phyloP scores from a whole-genome alignment of 1,140 invertebrate species.

The Trigoniulus corallinus region DNA sequence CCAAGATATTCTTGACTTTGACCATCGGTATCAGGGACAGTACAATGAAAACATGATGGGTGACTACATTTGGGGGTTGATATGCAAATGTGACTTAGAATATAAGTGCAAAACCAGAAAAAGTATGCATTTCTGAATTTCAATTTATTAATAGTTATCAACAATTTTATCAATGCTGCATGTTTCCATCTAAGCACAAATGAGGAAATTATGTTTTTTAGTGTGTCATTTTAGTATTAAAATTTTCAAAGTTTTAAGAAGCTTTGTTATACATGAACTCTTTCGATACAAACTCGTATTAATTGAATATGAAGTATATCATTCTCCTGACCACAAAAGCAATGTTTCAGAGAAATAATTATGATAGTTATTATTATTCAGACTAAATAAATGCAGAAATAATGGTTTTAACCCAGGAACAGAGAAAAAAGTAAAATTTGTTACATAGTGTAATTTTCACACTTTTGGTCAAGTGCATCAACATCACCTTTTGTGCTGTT shows the following conservation, averaged over 20 bases:
- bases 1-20: slow-evolving; percentile 12
- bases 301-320: slow-evolving; percentile 5
- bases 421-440: too few species aligned
- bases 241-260: neutral
- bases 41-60: slow-evolving; percentile 13
- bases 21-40: slow-evolving; percentile 8
- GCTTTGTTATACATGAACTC: slow-evolving; percentile 7
- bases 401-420: slow-evolving; percentile 8
- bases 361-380: neutral
- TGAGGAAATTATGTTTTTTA: too few species aligned
- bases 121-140: slow-evolving; percentile 10
- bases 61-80: slow-evolving; percentile 9
- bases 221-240: too few species aligned
- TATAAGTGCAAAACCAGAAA: slow-evolving; percentile 11
- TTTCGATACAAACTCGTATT: slow-evolving; percentile 5
- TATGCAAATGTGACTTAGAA: slow-evolving; percentile 12
- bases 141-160: neutral
- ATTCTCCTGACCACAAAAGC: neutral
- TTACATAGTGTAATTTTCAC: too few species aligned
- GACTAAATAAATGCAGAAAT: too few species aligned
- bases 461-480: too few species aligned
- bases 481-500: too few species aligned
- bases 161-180: too few species aligned
- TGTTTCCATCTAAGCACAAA: too few species aligned
- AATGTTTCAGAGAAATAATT: slow-evolving; percentile 9